Evolutionary conservation across 2,888 invertebrate species (phyloP), one percentile per base, ranked within the genome.

Genomic region (Drosophila rubida): DNA sequence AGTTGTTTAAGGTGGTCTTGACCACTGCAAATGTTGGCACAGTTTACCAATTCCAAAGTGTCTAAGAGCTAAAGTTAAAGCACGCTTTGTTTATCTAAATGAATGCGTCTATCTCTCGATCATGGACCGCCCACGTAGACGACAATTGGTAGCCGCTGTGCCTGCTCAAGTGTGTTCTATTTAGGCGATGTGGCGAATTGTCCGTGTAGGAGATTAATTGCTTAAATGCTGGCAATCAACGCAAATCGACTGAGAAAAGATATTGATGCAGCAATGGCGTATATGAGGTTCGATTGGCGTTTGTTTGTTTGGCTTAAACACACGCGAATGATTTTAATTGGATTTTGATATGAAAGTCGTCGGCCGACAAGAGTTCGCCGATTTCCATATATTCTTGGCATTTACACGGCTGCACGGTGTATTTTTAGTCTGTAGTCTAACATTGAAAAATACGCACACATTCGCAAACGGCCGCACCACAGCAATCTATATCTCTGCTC

Each of bases 301-400:
- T 67, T 66, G 50, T 82, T 70, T 83, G 77, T 78, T 81, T 85
- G 72, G 68, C 62, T 62, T 67, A 53, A 54, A 66, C 62, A 69
- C 48, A 73, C 61, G 74, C 70, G 55, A 79, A 82, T 64, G 75
- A 82, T 85, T 80, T 86, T 84, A 82, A 84, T 88, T 84, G 76
- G 82, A 87, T 87, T 83, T 79, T 82, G 79, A 83, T 85, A 74
- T 79, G 73, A 63, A 41, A 68, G 54, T 35, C 37, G 46, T 27
- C 65, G 39, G 63, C 61, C 65, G 50, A 51, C 32, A 30, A 51
- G 41, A 27, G 63, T 60, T 61, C 62, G 65, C 61, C 49, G 61
- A 45, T 70, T 77, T 68, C 57, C 42, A 65, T 70, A 44, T 64
- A 53, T 66, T 65, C 67, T 77, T 68, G 55, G 65, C 62, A 65